Evolutionary conservation across 1,140 invertebrate species (phyloP).

Genomic region (Hestina assimilis): DNA sequence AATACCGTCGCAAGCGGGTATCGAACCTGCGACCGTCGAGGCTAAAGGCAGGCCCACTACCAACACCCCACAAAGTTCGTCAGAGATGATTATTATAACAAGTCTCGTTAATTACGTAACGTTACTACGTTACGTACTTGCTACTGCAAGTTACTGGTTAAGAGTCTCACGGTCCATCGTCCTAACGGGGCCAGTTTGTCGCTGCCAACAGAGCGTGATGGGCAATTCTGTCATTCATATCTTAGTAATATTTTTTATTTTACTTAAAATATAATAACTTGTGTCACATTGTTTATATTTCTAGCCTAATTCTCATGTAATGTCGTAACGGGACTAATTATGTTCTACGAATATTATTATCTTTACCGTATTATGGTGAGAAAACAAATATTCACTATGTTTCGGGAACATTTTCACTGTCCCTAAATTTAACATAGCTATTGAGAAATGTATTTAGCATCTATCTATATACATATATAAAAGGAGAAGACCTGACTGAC

Average conservation of each 20-base stretch:
- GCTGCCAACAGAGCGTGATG: conserved; percentile 22
- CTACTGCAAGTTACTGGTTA: conserved; percentile 5
- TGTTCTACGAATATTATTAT: not conserved
- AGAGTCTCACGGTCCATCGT: conserved; percentile 21
- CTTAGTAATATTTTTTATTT: not conserved
- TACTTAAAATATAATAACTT: not conserved
- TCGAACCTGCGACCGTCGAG: too few species aligned
- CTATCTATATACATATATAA: too few species aligned
- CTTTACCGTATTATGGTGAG: not conserved
- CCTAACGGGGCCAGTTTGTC: conserved; percentile 20
- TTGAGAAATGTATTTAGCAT: too few species aligned
- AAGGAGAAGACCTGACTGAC: too few species aligned
- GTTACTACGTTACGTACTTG: too few species aligned
- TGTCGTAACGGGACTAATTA: not conserved
- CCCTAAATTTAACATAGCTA: too few species aligned
- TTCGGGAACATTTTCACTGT: too few species aligned
- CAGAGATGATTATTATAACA: not conserved
- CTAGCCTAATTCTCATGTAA: not conserved
- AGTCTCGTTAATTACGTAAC: not conserved
- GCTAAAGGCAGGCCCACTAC: too few species aligned
- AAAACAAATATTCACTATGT: too few species aligned
- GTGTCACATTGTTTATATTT: not conserved
- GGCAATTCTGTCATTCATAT: not conserved
- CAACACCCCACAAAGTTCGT: too few species aligned
- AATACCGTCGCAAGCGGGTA: too few species aligned